Evolutionary conservation across 2,888 invertebrate species (phyloP).

Genomic region (Miltochrista miniata): DNA sequence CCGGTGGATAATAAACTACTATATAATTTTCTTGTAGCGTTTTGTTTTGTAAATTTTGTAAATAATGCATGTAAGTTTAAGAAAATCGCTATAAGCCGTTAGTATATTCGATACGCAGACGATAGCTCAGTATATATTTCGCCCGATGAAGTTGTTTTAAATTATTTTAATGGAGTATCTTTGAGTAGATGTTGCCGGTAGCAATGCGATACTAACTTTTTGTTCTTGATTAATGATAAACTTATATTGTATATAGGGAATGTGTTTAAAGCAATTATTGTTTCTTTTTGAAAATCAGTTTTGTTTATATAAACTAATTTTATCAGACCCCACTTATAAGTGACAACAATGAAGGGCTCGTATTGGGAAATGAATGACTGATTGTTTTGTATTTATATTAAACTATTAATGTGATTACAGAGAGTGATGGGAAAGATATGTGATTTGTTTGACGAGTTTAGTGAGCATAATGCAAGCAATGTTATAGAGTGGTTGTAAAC

Average conservation of each 20-base stretch:
- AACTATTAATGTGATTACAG: no score
- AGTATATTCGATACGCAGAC: slow-evolving; percentile 36
- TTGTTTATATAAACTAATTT: slow-evolving; percentile 30
- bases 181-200: slow-evolving; percentile 22
- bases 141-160: slow-evolving; percentile 37
- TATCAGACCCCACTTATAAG: slow-evolving; percentile 19
- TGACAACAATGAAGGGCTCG: slow-evolving; percentile 6
- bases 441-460: not conserved
- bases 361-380: slow-evolving; percentile 9
- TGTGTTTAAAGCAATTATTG: slow-evolving; percentile 29
- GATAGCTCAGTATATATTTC: slow-evolving; percentile 38
- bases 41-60: slow-evolving; percentile 70
- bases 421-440: not conserved
- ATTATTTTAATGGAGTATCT: slow-evolving; percentile 33
- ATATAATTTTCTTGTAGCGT: slow-evolving; percentile 19
- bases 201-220: slow-evolving; percentile 11
- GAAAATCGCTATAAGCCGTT: slow-evolving; percentile 51
- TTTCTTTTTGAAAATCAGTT: slow-evolving; percentile 28
- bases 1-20: slow-evolving; percentile 20
- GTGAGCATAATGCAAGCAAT: not conserved
- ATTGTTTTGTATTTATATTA: not conserved
- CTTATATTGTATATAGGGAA: slow-evolving; percentile 38
- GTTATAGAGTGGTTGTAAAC: not conserved
- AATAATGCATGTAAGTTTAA: slow-evolving; percentile 65
- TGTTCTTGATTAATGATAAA: slow-evolving; percentile 14